Evolutionary conservation across 1,140 invertebrate species (phyloP), one percentile per base, ranked within the genome.

Genomic region (Meloidogyne exigua): DNA sequence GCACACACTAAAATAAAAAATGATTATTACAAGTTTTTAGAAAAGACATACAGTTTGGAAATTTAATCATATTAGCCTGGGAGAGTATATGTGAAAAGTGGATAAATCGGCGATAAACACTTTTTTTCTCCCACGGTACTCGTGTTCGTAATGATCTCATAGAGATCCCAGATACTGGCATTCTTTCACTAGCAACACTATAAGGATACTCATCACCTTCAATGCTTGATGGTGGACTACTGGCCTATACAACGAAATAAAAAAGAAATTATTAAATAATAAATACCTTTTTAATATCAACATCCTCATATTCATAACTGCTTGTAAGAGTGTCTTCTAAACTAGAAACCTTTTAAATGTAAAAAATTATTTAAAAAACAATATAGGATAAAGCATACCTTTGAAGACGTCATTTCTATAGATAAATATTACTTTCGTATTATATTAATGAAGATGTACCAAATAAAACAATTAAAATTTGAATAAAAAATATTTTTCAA

Each of bases 51-150:
- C 49, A 57, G n/a, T 57, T n/a, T n/a, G 49, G 49, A n/a, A 57
- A 57, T 57, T 57, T 57, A n/a, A 57, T 57, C 49, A 57, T 57
- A 57, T 57, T 57, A 57, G 12, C 13, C 49, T 57, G 49, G n/a
- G 49, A 57, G 49, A 57, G 49, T n/a, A 57, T 57, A 57, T 57
- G 49, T n/a, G 49, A 57, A 57, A 57, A 57, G 49, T 57, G 49
- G 9, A 57, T 57, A 57, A 57, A 57, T n/a, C n/a, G 49, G 9
- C 18, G 49, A 21, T 57, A 57, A 57, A 57, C 49, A 57, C 49
- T 18, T 57, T 57, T 57, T 12, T 57, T 57, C n/a, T 57, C 49
- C 49, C 49, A 57, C 2, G 49, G 49, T n/a, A 57, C 18, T 57
- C 49, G 18, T n/a, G 49, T n/a, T n/a, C 49, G 1, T 57, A 57